Evolutionary conservation across 1,140 invertebrate genomes (phyloP), one percentile per base, ranked within the genome.

Genomic region (Eulimnadia texana): DNA sequence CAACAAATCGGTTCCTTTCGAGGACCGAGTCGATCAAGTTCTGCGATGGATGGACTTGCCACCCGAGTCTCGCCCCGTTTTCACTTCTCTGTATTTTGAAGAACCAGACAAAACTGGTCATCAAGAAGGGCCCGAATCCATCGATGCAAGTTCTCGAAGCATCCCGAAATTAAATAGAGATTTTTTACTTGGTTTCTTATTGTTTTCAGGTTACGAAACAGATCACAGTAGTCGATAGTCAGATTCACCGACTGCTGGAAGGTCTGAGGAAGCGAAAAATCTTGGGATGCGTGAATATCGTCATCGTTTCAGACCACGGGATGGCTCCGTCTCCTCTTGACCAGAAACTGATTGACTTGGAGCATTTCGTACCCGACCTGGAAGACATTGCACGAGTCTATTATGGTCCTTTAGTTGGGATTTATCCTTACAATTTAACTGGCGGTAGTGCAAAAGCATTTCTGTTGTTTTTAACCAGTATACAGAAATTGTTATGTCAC

Each of bases 241-340:
- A 69, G 3, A 65, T 73, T 13, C 65, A 65, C 19, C 52, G 64
- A 19, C 63, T 74, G 28, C 67, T 75, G 65, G 64, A 70, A 29
- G 68, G 69, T 20, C 59, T 74, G 9, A 60, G 59, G 28, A 54
- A 67, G 3, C 60, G 63, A 23, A 60, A 69, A 13, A 64, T 77
- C 16, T 62, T 63, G 49, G 66, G 72, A 55, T 65, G 61, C 19
- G 67, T 77, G 13, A 77, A 78, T 66, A 60, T 79, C 0, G 73
- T 79, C 50, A 60, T 79, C 0, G 71, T 75, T 1, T 75, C 76
- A 64, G 78, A 79, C 66, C 78, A 79, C 67, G 78, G 78, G 13
- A 78, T 78, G 76, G 63, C 70, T 1, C 52, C 66, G 19, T 62
- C 70, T 20, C 64, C 67, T 47, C 28, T 19, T 60, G 68, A 67